Evolutionary conservation across 2,888 invertebrate species (phyloP), one percentile per base, ranked within the genome.

Genomic region (Harpagoxenus sublaevis): DNA sequence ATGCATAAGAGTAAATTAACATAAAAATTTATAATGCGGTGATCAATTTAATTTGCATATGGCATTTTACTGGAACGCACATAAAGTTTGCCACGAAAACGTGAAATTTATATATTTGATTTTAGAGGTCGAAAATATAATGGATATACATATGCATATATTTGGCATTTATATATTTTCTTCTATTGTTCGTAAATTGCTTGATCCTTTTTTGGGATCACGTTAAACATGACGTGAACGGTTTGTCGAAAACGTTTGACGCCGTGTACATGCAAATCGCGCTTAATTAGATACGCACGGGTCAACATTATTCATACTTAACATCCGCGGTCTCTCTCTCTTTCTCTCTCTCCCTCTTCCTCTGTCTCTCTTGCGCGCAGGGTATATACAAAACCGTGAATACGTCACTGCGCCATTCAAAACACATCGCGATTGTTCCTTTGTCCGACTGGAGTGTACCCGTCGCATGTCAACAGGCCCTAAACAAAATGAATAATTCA

Each of bases 401-500:
- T 81, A 48, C 48, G 60, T 23, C 48, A 73, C 48, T 57, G 35
- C 48, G 60, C 35, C 60, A 60, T 73, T 81, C 71, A 81, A 73
- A 83, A 78, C 55, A 68, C 66, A 60, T 60, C 83, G 42, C 48
- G 66, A 82, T 74, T 63, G 75, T 75, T 78, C 77, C 78, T 77
- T 66, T 78, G 83, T 83, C n/a, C n/a, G 42, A 83, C 28, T 57
- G 48, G 66, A 68, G 51, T 65, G 75, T 65, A 75, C 65, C 53
- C 65, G 53, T 65, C 65, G 53, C 83, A 48, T 78, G 78, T 78
- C 83, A 78, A 63, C 63, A 78, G 28, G 48, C 78, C 48, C 83
- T 83, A 83, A 83, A 83, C 78, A 83, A 83, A 83, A 83, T 83
- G 78, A 78, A 83, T 83, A 78, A 83, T 83, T 83, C 79, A 83